Conservation (phyloP, 2,113 vertebrate genomes). For the Bufo bufo region DNA sequence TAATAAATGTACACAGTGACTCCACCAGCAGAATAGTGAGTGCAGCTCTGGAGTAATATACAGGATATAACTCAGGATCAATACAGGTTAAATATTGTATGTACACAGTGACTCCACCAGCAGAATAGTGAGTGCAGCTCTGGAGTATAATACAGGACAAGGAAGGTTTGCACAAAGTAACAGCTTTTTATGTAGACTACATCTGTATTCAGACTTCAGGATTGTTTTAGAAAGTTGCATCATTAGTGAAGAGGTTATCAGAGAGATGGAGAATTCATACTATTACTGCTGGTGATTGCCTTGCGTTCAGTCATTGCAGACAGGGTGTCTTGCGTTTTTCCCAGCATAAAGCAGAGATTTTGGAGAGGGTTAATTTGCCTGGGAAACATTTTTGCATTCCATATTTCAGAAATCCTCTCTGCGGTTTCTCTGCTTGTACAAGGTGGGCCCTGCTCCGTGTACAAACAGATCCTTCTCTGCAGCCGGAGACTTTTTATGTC, state of each 20-base stretch:
- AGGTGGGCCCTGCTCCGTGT: background rate
- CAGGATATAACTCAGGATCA: too few species aligned
- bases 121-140: background rate
- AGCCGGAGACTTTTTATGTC: background rate
- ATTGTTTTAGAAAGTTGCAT: too few species aligned
- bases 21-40: too few species aligned
- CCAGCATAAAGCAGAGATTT: background rate
- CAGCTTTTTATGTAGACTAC: too few species aligned
- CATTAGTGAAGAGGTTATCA: too few species aligned
- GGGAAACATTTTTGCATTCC: slow-evolving; percentile 16
- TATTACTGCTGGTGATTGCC: background rate
- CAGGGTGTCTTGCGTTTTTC: background rate
- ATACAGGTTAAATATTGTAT: too few species aligned
- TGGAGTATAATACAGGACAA: background rate
- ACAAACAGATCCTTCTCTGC: background rate
- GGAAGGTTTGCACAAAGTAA: too few species aligned
- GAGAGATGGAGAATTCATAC: background rate
- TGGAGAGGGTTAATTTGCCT: background rate
- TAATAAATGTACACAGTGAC: too few species aligned
- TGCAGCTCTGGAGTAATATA: too few species aligned
- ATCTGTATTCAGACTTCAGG: too few species aligned
- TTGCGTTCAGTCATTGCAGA: background rate
- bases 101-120: background rate
- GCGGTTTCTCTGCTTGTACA: background rate
- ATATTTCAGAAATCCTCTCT: background rate